Evolutionary conservation across 1,140 invertebrate species (phyloP).

Genomic region (Caenorhabditis brenneri): DNA sequence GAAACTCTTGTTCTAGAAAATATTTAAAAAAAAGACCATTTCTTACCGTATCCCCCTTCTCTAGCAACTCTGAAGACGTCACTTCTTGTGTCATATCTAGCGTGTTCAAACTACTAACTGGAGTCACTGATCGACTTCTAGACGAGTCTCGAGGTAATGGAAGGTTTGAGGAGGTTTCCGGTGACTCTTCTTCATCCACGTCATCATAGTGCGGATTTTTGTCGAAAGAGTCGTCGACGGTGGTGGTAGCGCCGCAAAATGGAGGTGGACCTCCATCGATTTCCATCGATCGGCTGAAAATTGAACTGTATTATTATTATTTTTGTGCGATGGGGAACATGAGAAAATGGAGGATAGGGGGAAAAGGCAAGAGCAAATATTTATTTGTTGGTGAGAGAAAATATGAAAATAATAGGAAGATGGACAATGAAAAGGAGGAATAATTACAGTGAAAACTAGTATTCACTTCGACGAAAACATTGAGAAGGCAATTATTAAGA

Average conservation of each 20-base stretch:
- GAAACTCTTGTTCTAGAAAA: not conserved
- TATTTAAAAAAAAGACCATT: not conserved
- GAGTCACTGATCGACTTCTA: not conserved
- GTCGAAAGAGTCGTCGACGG: not conserved
- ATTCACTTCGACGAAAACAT: no score
- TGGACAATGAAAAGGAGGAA: no score
- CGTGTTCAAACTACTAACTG: not conserved
- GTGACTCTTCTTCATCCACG: not conserved
- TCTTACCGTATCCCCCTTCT: not conserved
- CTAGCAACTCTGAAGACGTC: not conserved
- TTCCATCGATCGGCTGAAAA: conserved; percentile 22
- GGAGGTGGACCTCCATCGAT: conserved; percentile 32
- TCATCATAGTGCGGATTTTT: not conserved
- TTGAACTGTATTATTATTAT: not conserved
- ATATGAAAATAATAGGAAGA: not conserved
- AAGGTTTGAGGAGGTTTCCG: not conserved
- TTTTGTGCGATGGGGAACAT: not conserved
- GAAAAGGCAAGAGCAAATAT: not conserved
- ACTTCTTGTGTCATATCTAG: not conserved
- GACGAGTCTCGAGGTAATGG: not conserved
- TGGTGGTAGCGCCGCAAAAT: not conserved
- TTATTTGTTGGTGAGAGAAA: not conserved
- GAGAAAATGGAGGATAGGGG: not conserved
- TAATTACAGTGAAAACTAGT: no score
- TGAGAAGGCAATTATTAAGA: no score